Evolutionary conservation across 2,888 invertebrate genomes (phyloP), one percentile per base, ranked within the genome.

Genomic region (Gasteruption jaculator): DNA sequence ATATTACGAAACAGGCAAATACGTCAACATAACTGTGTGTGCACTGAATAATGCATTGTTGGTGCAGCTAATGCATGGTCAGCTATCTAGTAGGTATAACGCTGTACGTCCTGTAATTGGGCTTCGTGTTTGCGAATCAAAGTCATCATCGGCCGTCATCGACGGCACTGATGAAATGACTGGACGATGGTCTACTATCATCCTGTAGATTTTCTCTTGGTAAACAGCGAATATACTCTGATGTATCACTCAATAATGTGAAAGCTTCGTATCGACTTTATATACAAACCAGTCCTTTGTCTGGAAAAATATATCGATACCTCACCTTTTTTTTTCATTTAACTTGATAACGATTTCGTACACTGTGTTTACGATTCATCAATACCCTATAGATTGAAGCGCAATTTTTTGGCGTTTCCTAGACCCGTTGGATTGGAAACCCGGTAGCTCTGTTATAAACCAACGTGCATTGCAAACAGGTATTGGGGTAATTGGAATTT

Each of bases 51-150:
- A 68, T 68, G 68, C 66, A 70, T 69, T 70, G 70, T 70, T 68
- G 68, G 64, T 70, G 68, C 61, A 66, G 65, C 65, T 69, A 70
- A 70, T 70, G 70, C 69, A 69, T 60, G 61, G 63, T 68, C 69
- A 65, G 66, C 66, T 57, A 6, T 57, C 57, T 58, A 58, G 58
- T 53, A 42, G 51, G 52, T 48, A 53, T 52, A 53, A 46, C 40
- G 47, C 49, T 52, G 53, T 7, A 24, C 51, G 53, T 57, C 53
- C 57, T 64, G 63, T 69, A 70, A 70, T 70, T 70, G 68, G 63
- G 61, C 58, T 60, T 55, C 61, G 60, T 69, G 69, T 69, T 69
- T 69, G 67, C 64, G 63, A 70, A 70, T 68, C 70, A 68, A 67
- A 70, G 68, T 69, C 69, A 69, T 70, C 65, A 62, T 59, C 57